Base-by-base conservation (phyloP, 2,797 vertebrate species). In the Ambastaia sidthimunki region DNA sequence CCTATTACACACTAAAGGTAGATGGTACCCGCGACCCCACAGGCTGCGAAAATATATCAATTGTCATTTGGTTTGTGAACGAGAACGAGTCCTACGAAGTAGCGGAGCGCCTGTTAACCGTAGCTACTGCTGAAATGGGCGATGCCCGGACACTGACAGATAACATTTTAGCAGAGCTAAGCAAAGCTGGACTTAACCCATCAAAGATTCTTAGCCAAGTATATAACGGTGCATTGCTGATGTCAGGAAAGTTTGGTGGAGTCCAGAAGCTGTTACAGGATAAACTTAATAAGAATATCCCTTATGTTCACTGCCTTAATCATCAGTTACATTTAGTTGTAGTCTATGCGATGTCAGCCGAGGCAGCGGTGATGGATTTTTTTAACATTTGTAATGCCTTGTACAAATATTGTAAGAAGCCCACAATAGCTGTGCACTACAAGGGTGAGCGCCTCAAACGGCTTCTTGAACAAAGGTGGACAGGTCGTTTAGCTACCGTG, bases 81-180 rank as follows among this genome's bases (percentile, higher is more conserved):
- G 50, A 18, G 16, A n/a, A 19, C 10, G 31, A 66, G 31, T 31
- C 9, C 31, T n/a, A 6, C 7, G 18, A 41, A 19, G 62, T 5
- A 65, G 10, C n/a, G n/a, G 31, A 41, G 31, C 4, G 9, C 18
- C 18, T 41, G 34, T 37, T 66, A 41, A 41, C 34, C 34, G 9
- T 66, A 66, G 65, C 10, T 18, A 71, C 48, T 71, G 18, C 25
- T 71, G 9, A 71, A 54, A 71, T 54, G 48, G 16, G 25, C n/a
- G 10, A 52, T 12, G 16, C 9, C 23, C 2, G 4, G 15, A 70
- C 44, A 70, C 47, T 68, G 66, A 54, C 52, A 65, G 31, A 65
- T 65, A 68, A 37, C 21, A 48, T 69, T 50, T 52, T 50, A 71
- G 48, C 25, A 71, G 25, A 54, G 48, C 25, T 54, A 54, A 71